Evolutionary conservation across 2,113 vertebrate species (phyloP).

Genomic region (Macrotus californicus): DNA sequence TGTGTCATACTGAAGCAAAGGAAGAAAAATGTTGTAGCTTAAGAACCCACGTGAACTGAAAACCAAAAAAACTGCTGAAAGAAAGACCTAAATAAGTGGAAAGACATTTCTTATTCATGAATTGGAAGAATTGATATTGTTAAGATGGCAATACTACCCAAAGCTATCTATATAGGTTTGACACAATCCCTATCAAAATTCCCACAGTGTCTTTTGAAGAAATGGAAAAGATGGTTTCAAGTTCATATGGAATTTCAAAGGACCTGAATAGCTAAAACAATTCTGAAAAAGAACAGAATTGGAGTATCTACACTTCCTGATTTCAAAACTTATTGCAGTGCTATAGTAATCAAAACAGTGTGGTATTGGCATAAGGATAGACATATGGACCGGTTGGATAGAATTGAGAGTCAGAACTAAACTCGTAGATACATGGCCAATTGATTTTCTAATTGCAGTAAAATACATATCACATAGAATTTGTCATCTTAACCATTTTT

Average conservation of each 20-base stretch:
- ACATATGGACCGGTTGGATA: not conserved
- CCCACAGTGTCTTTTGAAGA: not conserved
- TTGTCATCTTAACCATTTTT: not conserved
- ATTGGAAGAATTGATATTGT: not conserved
- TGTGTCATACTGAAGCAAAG: not conserved
- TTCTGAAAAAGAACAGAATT: not conserved
- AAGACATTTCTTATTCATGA: not conserved
- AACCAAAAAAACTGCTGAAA: not conserved
- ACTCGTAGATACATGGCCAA: not conserved
- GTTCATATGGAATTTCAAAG: not conserved
- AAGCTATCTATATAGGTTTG: not conserved
- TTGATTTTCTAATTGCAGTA: not conserved
- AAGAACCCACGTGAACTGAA: not conserved
- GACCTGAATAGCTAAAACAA: not conserved
- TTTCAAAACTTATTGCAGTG: slow-evolving; percentile 13
- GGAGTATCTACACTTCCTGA: not conserved
- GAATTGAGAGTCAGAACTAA: not conserved
- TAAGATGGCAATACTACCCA: not conserved
- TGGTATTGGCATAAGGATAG: not conserved
- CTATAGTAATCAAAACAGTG: not conserved
- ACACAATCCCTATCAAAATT: not conserved
- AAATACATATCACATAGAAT: not conserved
- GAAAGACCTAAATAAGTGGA: not conserved
- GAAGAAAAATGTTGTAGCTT: not conserved
- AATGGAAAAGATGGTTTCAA: not conserved